These are phyloP conservation scores for Paralvinella palmiformis DNA, from an alignment of 1,140 invertebrate species.

Conservation along the genomic window DNA sequence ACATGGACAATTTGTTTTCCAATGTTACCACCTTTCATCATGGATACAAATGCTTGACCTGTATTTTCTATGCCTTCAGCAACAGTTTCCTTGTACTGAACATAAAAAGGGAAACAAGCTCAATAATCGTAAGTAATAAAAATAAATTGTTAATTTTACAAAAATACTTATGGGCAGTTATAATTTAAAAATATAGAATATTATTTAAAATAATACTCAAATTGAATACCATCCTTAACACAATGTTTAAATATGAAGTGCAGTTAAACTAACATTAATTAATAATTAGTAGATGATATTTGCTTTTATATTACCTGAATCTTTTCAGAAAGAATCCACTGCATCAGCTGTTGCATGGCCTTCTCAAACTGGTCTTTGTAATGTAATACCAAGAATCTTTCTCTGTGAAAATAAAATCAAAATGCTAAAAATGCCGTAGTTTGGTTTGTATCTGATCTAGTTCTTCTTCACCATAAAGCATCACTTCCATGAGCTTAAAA, in stretches of 20 bases:
- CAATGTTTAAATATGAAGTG: no score
- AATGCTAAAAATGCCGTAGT: no score
- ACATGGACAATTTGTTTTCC: constrained; percentile 43
- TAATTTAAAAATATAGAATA: background rate
- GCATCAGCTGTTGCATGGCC: constrained; percentile 24
- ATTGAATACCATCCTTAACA: no score
- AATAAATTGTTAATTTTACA: background rate
- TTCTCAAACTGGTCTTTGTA: constrained; percentile 34
- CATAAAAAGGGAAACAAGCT: background rate
- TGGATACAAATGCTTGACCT: constrained; percentile 39
- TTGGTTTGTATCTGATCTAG: no score
- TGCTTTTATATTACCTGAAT: no score
- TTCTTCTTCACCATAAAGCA: no score
- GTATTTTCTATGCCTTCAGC: constrained; percentile 37
- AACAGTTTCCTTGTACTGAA: constrained; percentile 35
- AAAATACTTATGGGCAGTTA: background rate
- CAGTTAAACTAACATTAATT: no score
- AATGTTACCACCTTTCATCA: constrained; percentile 46
- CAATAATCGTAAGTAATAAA: background rate
- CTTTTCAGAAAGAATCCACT: constrained; percentile 30
- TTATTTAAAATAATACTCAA: background rate
- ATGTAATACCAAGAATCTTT: constrained; percentile 38
- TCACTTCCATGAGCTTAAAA: no score
- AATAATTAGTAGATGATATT: no score
- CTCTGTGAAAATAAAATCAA: constrained; percentile 26